These are phyloP conservation scores for Lepidostoma basale DNA, from an alignment of 1,140 invertebrate species.

Conservation along the genomic window DNA sequence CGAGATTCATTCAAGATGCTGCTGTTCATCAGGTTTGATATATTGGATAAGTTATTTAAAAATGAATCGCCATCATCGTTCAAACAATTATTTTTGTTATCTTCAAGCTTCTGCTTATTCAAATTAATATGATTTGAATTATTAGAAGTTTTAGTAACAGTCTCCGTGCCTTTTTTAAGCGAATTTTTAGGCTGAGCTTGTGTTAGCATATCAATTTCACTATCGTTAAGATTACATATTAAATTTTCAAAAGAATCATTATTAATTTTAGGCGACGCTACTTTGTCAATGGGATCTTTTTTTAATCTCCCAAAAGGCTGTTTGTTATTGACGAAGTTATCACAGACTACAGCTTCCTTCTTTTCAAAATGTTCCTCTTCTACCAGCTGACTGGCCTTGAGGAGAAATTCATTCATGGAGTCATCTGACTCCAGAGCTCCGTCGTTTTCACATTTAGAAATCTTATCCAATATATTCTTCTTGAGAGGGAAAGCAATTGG, in stretches of 20 bases:
- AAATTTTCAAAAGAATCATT: conserved; percentile 62
- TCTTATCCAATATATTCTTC: conserved; percentile 16
- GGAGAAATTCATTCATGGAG: conserved; percentile 59
- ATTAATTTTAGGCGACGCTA: conserved; percentile 16
- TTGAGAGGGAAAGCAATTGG: not conserved
- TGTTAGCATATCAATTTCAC: conserved; percentile 54
- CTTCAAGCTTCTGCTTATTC: not conserved
- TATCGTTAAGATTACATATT: conserved; percentile 57
- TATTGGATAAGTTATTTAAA: conserved; percentile 17
- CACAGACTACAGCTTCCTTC: conserved; percentile 43
- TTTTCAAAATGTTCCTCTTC: conserved; percentile 52
- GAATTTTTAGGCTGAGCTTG: conserved; percentile 50
- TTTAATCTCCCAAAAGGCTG: not conserved
- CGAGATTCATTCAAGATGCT: conserved; percentile 29
- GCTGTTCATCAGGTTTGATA: conserved; percentile 13
- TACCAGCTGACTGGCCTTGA: conserved; percentile 57
- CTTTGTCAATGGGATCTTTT: conserved; percentile 3
- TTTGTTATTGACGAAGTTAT: conserved; percentile 1
- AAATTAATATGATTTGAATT: not conserved
- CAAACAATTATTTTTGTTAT: not conserved
- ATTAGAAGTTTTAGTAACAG: not conserved
- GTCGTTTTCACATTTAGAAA: conserved; percentile 46
- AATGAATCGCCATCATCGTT: not conserved
- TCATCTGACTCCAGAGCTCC: conserved; percentile 55
- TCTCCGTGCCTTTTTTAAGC: conserved; percentile 39